Percentiles rank a stretch among this genome's conserved stretches.
Evolutionary conservation across 2,113 vertebrate genomes (phyloP).

Genomic region (Poeciliopsis retropinna): DNA sequence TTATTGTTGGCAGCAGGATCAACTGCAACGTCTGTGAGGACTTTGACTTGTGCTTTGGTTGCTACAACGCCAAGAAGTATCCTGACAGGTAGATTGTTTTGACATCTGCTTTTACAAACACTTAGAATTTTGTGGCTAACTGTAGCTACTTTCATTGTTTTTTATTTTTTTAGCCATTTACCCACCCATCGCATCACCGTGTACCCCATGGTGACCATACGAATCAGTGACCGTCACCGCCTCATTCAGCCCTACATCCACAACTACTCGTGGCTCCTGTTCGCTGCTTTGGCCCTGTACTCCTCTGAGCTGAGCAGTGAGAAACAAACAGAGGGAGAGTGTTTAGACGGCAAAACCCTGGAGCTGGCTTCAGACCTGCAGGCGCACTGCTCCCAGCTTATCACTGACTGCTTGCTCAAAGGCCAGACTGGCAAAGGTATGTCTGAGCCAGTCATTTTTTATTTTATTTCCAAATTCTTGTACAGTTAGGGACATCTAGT

Average conservation of each 20-base stretch:
- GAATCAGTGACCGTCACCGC: slow-evolving; percentile 92
- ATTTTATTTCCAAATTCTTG: not conserved
- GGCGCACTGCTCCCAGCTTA: slow-evolving; percentile 88
- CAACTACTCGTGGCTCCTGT: slow-evolving; percentile 97
- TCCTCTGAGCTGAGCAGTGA: slow-evolving; percentile 87
- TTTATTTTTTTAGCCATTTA: slow-evolving; percentile 84
- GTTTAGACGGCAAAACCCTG: slow-evolving; percentile 64
- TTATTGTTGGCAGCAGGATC: slow-evolving; percentile 95
- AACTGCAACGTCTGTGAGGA: slow-evolving; percentile 96
- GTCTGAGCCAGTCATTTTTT: not conserved
- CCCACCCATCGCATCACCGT: slow-evolving; percentile 94
- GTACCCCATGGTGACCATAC: slow-evolving; percentile 93
- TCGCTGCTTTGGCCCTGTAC: slow-evolving; percentile 91
- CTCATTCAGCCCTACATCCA: slow-evolving; percentile 97
- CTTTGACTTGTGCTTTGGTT: slow-evolving; percentile 97
- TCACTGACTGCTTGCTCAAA: slow-evolving; percentile 92
- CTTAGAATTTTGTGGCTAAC: not conserved
- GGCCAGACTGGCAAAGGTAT: slow-evolving; percentile 92
- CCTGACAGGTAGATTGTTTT: slow-evolving; percentile 86
- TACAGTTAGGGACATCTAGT: not conserved
- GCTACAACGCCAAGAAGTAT: slow-evolving; percentile 93
- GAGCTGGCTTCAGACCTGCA: slow-evolving; percentile 81
- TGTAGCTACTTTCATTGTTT: not conserved
- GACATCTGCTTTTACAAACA: not conserved
- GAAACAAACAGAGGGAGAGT: slow-evolving; percentile 80